These are phyloP conservation scores for Gonioctena quinquepunctata DNA, from an alignment of 1,140 invertebrate species.

Conservation along the genomic window DNA sequence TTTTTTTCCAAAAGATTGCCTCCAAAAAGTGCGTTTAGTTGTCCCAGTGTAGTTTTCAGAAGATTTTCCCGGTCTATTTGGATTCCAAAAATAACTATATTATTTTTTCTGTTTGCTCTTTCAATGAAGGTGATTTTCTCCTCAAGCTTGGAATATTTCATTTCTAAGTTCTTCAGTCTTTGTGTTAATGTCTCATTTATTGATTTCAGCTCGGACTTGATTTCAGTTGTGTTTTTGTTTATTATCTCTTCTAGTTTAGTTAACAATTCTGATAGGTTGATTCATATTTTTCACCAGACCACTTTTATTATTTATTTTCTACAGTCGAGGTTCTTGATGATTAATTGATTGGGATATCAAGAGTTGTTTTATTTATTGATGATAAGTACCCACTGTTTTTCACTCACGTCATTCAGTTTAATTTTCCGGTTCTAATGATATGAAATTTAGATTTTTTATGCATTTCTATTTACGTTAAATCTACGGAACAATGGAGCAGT, in stretches of 20 bases:
- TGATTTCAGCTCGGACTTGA: background rate
- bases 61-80: background rate
- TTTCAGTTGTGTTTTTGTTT: background rate
- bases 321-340: no score
- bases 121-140: background rate
- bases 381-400: no score
- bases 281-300: no score
- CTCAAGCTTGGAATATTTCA: background rate
- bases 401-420: no score
- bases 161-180: background rate
- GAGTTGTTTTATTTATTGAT: no score
- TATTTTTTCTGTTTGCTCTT: background rate
- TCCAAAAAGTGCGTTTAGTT: background rate
- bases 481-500: no score
- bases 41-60: background rate
- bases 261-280: no score
- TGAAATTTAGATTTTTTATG: no score
- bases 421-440: no score
- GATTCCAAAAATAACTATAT: background rate
- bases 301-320: no score
- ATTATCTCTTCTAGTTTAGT: background rate
- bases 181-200: background rate
- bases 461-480: no score
- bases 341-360: no score
- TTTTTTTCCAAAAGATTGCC: background rate